Evolutionary conservation across 2,113 vertebrate species (phyloP).

Genomic region (Herpetotheres cachinnans): DNA sequence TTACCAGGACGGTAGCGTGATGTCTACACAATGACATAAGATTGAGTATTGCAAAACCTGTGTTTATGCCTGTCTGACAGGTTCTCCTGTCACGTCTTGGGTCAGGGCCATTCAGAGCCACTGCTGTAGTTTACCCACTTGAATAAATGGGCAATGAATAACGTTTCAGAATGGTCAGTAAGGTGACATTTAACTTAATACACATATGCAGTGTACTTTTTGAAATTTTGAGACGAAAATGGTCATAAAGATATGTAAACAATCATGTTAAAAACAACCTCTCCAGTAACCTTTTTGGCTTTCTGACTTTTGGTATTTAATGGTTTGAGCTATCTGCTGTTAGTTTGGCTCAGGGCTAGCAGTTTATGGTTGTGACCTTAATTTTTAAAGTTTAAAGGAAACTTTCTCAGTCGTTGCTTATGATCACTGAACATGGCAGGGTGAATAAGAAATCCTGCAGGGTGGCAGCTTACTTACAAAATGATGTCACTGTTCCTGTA

Average conservation of each 20-base stretch:
- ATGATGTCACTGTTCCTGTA: neutral
- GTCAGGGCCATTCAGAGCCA: neutral
- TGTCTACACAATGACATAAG: fast-evolving
- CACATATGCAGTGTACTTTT: fast-evolving
- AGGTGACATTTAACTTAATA: neutral
- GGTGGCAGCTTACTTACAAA: neutral
- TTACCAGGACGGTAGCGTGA: neutral
- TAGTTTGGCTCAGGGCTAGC: neutral
- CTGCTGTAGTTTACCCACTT: neutral
- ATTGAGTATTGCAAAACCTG: neutral
- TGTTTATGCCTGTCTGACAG: neutral
- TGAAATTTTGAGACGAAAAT: neutral
- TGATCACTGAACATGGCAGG: neutral
- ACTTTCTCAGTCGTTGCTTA: neutral
- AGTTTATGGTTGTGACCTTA: neutral
- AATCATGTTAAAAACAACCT: neutral
- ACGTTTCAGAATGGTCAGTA: neutral
- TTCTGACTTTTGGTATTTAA: neutral
- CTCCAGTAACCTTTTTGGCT: neutral
- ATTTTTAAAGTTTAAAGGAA: neutral
- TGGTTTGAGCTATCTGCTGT: neutral
- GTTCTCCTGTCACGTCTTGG: neutral
- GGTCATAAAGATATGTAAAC: neutral
- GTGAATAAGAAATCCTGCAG: neutral
- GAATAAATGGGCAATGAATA: neutral